These are phyloP conservation scores for Brachypterus glaber DNA, from an alignment of 2,888 invertebrate species.

Conservation along the genomic window DNA sequence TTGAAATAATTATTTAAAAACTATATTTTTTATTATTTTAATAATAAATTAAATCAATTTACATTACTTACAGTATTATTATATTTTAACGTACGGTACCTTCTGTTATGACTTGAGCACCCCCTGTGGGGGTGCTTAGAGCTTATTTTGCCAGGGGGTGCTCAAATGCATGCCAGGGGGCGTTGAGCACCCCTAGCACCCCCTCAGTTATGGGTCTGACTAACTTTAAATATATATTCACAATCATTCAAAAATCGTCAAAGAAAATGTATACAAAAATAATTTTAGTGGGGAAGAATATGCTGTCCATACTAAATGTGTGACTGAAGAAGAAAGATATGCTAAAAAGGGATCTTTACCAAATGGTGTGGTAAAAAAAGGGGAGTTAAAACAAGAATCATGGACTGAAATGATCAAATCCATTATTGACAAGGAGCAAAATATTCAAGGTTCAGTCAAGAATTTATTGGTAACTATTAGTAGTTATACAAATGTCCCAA, in stretches of 20 bases:
- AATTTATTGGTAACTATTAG: slow-evolving; percentile 59
- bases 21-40: too few relatives aligned
- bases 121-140: too few relatives aligned
- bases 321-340: slow-evolving; percentile 81
- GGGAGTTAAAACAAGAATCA: slow-evolving; percentile 74
- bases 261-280: slow-evolving; percentile 10
- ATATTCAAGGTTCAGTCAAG: slow-evolving; percentile 48
- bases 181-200: neutral
- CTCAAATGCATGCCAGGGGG: neutral
- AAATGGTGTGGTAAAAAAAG: slow-evolving; percentile 64
- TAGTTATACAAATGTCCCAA: slow-evolving; percentile 66
- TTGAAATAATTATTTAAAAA: too few relatives aligned
- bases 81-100: too few relatives aligned
- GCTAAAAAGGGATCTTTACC: slow-evolving; percentile 70
- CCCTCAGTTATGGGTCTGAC: slow-evolving; percentile 6
- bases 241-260: neutral
- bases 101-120: too few relatives aligned
- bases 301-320: slow-evolving; percentile 70
- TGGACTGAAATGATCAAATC: slow-evolving; percentile 69
- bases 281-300: slow-evolving; percentile 65
- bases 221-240: neutral
- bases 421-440: slow-evolving; percentile 50
- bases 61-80: too few relatives aligned
- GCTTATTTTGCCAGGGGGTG: too few relatives aligned
- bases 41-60: too few relatives aligned